Base-by-base conservation (phyloP, 2,797 vertebrate genomes). In the Ctenochaetus hawaiiensis region DNA sequence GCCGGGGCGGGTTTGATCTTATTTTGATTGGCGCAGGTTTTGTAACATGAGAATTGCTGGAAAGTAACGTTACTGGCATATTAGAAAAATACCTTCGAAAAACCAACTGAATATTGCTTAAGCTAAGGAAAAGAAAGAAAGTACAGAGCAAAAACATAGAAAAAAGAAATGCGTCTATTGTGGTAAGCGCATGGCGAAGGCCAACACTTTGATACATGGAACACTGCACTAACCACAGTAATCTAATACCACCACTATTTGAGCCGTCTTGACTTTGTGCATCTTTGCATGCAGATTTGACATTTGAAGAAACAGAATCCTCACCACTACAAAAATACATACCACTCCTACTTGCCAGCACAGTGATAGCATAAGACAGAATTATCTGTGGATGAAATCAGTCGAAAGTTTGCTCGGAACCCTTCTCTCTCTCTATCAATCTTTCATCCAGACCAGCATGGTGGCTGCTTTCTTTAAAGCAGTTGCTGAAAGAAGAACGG, bases 391-490 rank as follows among this genome's bases (percentile, higher is more conserved):
- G 79, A 81, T 72, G 62, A 86, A 87, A 91, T 89, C 81, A 69
- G 67, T 14, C 65, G 39, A 70, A 79, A 59, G 63, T 78, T 78
- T 84, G 58, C 77, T 72, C 61, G 70, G 49, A 81, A 77, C 61
- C 37, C 18, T 62, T 75, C 77, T 52, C 58, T 52, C 58, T 72
- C 77, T 49, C 79, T 47, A 81, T 86, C 82, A 80, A 87, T 90
- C 91, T 90, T 78, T 93, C 89, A 92, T 88, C 88, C 72, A 10
- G 14, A 75, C 84, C 89, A 67, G 88, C 87, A 91, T 90, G 85
- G 82, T 75, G 85, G 87, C 76, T 71, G 63, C 41, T 73, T 82
- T 83, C 77, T 63, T 65, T 17, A 53, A 83, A 91, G 30, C 67
- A 68, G 77, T 78, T 72, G 86, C 59, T 92, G 83, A 87, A 77